phyloP scores from a whole-genome alignment of 2,113 vertebrate genomes.

The Pseudonaja textilis region DNA sequence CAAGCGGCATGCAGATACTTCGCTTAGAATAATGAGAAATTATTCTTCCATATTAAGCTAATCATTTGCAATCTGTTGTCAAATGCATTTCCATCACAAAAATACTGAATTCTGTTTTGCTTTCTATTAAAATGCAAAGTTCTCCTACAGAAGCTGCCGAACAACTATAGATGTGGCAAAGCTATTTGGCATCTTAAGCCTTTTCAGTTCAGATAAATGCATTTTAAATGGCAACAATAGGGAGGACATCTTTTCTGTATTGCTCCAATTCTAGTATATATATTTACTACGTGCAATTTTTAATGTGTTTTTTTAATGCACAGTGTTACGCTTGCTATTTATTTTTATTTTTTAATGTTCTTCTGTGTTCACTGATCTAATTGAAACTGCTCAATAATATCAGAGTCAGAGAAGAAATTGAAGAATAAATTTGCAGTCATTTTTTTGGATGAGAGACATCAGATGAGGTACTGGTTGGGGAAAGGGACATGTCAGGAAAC shows the following conservation, averaged over 20 bases:
- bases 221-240: background rate
- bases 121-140: constrained; percentile 1
- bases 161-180: background rate
- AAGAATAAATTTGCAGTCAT: background rate
- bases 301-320: background rate
- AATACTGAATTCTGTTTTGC: constrained; percentile 1
- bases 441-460: background rate
- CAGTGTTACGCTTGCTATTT: background rate
- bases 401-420: background rate
- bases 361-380: background rate
- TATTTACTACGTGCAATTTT: background rate
- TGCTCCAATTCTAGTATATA: background rate
- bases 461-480: background rate
- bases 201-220: background rate
- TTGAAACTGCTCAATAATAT: background rate
- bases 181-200: background rate
- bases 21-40: constrained; percentile 12
- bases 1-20: background rate
- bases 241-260: background rate
- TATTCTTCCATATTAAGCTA: background rate
- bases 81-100: constrained; percentile 3
- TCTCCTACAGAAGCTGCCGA: background rate
- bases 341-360: background rate
- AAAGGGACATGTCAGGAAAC: background rate
- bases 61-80: constrained; percentile 9